Evolutionary conservation across 1,140 invertebrate genomes (phyloP).

Genomic region (Cepaea nemoralis): DNA sequence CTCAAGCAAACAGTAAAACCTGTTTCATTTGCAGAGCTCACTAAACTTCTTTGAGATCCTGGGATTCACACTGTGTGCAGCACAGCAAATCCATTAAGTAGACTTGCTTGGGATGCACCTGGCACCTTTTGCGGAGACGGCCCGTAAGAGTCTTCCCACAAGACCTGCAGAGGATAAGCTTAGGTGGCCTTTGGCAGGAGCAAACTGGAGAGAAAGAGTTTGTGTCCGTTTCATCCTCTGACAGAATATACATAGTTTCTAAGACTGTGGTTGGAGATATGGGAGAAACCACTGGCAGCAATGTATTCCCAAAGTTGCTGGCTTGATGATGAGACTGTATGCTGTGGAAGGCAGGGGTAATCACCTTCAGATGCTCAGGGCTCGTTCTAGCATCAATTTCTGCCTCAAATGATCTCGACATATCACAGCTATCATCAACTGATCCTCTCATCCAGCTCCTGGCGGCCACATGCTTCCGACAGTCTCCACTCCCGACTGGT

Average conservation of each 20-base stretch:
- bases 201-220: neutral
- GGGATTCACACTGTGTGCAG: conserved; percentile 6
- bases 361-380: neutral
- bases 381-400: neutral
- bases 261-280: neutral
- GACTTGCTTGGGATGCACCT: conserved; percentile 1
- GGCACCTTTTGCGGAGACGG: neutral
- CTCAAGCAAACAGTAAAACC: too few species aligned
- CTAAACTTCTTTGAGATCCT: conserved; percentile 25
- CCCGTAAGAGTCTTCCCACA: conserved; percentile 1
- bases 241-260: neutral
- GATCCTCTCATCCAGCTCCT: neutral
- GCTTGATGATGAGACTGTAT: neutral
- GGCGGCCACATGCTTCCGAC: neutral
- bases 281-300: neutral
- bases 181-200: neutral
- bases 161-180: conserved; percentile 15
- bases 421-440: neutral
- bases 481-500: neutral
- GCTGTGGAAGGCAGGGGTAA: neutral
- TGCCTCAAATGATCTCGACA: neutral
- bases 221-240: neutral
- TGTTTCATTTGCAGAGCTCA: too few species aligned
- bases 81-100: conserved; percentile 22
- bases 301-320: neutral